Evolutionary conservation across 2,113 vertebrate genomes (phyloP).

Genomic region (Hippocampus guttulatus): DNA sequence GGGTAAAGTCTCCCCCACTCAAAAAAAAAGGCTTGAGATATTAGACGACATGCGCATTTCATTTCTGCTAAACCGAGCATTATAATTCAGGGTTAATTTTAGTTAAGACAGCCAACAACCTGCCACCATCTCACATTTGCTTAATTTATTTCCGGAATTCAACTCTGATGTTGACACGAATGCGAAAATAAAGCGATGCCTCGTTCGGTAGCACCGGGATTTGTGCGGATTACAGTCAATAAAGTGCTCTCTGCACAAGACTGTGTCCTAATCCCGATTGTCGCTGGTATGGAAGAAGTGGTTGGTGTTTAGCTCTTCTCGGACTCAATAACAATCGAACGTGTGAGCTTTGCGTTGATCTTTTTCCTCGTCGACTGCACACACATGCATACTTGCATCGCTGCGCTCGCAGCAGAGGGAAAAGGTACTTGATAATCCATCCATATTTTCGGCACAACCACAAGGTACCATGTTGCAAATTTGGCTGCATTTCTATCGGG

Average conservation of each 20-base stretch:
- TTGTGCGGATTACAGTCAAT: constrained; percentile 61
- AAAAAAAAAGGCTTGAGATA: constrained; percentile 1
- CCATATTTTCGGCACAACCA: too few species aligned
- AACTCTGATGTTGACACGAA: constrained; percentile 11
- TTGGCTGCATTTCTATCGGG: too few species aligned
- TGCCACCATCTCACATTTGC: background rate
- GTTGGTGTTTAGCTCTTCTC: constrained; percentile 8
- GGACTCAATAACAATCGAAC: background rate
- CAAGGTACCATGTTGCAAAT: too few species aligned
- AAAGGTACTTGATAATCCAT: too few species aligned
- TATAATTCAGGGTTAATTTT: constrained; percentile 29
- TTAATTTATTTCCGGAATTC: constrained; percentile 9
- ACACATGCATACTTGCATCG: background rate
- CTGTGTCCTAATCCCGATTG: constrained; percentile 54
- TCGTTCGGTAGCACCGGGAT: constrained; percentile 47
- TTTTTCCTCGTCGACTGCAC: constrained; percentile 14
- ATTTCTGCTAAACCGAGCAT: background rate
- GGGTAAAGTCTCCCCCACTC: background rate
- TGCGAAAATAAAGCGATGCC: constrained; percentile 14
- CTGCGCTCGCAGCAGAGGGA: too few species aligned
- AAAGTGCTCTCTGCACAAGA: constrained; percentile 40
- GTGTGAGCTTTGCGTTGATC: background rate
- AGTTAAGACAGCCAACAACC: background rate
- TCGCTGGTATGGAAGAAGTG: constrained; percentile 32
- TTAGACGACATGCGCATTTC: constrained; percentile 20